A percentile compares a stretch with the other conserved stretches of the same genome.
Evolutionary conservation across 1,140 invertebrate genomes (phyloP).

Genomic region (Camponotus vicinus): DNA sequence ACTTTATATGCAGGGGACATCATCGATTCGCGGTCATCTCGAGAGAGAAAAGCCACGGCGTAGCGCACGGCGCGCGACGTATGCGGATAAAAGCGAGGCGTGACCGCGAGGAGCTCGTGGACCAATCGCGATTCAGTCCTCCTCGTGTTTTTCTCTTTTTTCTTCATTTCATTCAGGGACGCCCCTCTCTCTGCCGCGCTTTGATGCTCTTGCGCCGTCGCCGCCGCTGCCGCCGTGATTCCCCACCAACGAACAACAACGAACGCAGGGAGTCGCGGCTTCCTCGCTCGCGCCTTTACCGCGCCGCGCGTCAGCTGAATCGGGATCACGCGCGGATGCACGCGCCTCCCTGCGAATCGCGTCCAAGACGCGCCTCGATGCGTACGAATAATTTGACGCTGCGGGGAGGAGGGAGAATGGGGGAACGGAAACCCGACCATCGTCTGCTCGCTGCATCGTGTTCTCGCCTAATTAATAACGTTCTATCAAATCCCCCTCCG

Average conservation of each 20-base stretch:
- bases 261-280: not conserved
- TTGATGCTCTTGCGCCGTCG: slow-evolving; percentile 49
- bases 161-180: slow-evolving; percentile 70
- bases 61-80: slow-evolving; percentile 6
- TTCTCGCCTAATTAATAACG: slow-evolving; percentile 44
- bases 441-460: not conserved
- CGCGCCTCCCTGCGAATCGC: slow-evolving; percentile 63
- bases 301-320: slow-evolving; percentile 63
- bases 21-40: slow-evolving; percentile 52
- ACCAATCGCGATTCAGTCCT: slow-evolving; percentile 80
- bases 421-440: not conserved
- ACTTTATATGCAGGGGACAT: slow-evolving; percentile 1
- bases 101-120: slow-evolving; percentile 74
- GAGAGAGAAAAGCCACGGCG: slow-evolving; percentile 2
- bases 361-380: slow-evolving; percentile 59
- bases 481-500: not conserved
- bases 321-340: slow-evolving; percentile 78
- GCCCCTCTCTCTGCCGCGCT: slow-evolving; percentile 37
- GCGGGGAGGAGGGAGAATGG: slow-evolving; percentile 33
- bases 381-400: slow-evolving; percentile 60
- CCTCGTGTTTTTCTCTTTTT: slow-evolving; percentile 53
- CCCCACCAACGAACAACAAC: slow-evolving; percentile 69
- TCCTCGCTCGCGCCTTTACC: slow-evolving; percentile 59
- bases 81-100: slow-evolving; percentile 78
- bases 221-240: slow-evolving; percentile 69